A percentile compares a stretch with the other conserved stretches of the same genome.
Evolutionary conservation across 2,113 vertebrate species (phyloP).

Genomic region (Daboia siamensis): DNA sequence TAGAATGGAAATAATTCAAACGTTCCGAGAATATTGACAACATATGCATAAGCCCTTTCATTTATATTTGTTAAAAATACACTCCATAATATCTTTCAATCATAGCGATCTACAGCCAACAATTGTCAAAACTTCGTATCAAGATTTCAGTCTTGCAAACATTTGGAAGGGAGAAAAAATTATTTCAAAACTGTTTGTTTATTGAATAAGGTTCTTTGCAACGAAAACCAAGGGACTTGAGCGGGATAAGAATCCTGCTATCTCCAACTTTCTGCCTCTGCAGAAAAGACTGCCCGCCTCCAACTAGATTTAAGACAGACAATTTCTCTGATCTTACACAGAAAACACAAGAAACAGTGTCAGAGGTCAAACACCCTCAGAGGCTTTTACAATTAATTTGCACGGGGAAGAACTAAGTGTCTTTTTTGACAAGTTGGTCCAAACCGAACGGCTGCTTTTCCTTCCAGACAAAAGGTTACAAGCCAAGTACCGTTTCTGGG

Average conservation of each 20-base stretch:
- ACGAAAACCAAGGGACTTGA: background rate
- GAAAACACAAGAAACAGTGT: background rate
- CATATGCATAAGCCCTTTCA: background rate
- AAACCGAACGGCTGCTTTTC: background rate
- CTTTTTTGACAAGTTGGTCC: background rate
- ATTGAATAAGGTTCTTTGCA: background rate
- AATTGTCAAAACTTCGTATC: slow-evolving; percentile 59
- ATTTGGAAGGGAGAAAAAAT: background rate
- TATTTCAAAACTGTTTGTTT: background rate
- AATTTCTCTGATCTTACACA: background rate
- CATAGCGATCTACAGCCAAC: slow-evolving; percentile 30
- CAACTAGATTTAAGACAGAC: background rate
- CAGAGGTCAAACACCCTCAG: background rate
- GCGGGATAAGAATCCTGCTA: background rate
- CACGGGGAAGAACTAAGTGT: background rate
- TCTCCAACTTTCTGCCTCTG: background rate
- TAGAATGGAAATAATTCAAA: background rate
- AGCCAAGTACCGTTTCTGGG: background rate
- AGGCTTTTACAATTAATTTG: background rate
- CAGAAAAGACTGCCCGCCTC: background rate
- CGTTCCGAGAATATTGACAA: slow-evolving; percentile 10
- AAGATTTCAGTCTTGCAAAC: slow-evolving; percentile 8
- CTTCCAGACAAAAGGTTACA: background rate
- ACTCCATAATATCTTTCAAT: background rate
- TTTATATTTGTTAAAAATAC: slow-evolving; percentile 2